These are phyloP conservation scores for Isichthys henryi DNA, from an alignment of 2,113 vertebrate species.

Conservation along the genomic window DNA sequence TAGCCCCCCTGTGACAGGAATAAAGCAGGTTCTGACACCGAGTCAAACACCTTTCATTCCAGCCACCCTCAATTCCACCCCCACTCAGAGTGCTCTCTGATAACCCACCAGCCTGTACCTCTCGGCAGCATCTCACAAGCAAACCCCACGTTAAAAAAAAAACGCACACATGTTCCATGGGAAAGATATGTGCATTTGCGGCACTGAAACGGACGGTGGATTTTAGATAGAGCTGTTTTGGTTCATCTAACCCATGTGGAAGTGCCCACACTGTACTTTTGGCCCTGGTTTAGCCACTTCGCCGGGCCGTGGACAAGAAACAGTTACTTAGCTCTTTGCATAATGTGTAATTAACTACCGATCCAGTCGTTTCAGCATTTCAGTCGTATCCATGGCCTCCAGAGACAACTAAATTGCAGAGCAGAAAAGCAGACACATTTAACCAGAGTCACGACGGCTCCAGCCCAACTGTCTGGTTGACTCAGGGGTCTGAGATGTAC, in stretches of 20 bases:
- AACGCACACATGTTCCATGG: not conserved
- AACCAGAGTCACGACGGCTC: not conserved
- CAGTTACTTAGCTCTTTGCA: not conserved
- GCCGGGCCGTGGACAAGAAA: not conserved
- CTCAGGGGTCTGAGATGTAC: not conserved
- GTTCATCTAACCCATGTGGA: not conserved
- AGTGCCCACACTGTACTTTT: not conserved
- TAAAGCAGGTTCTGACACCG: not conserved
- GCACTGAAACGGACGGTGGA: not conserved
- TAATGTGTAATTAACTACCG: not conserved
- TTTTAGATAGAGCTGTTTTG: not conserved
- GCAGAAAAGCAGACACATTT: not conserved
- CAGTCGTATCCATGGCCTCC: slow-evolving; percentile 16
- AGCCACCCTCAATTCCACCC: not conserved
- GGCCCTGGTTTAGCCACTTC: too few species aligned
- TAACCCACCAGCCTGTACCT: not conserved
- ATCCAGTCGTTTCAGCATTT: not conserved
- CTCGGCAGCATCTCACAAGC: not conserved
- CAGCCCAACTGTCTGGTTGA: not conserved
- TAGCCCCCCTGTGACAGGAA: not conserved
- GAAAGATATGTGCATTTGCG: not conserved
- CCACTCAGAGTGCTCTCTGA: not conserved
- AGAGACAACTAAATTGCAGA: slow-evolving; percentile 20
- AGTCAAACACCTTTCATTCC: not conserved
- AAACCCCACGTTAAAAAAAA: not conserved